Evolutionary conservation across 2,797 vertebrate genomes (phyloP).

Genomic region (Sandelia bainsii): DNA sequence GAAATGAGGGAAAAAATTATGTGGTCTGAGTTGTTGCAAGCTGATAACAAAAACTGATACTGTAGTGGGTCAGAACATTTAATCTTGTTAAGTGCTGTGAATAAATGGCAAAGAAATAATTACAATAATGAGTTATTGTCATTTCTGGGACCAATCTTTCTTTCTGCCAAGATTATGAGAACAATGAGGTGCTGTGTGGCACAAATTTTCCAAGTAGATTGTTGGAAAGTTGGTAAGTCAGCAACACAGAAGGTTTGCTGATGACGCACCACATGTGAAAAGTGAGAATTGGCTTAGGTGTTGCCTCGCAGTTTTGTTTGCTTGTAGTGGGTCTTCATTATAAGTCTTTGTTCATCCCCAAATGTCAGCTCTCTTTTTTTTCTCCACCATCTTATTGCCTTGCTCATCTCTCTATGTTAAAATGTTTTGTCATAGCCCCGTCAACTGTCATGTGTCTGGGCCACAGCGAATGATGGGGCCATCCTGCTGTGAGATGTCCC

Average conservation of each 20-base stretch:
- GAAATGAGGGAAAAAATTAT: not conserved
- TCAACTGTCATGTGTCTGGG: constrained; percentile 38
- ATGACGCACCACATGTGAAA: not conserved
- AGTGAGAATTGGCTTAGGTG: not conserved
- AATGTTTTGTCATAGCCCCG: constrained; percentile 7
- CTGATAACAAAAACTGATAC: not conserved
- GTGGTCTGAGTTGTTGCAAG: not conserved
- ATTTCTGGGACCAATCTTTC: too few relatives aligned
- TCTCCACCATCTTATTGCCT: not conserved
- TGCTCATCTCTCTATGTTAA: not conserved
- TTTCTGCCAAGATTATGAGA: too few relatives aligned
- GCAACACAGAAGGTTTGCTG: not conserved
- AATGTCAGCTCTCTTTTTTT: not conserved
- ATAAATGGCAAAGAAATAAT: not conserved
- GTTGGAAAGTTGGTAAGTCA: not conserved
- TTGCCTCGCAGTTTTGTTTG: not conserved
- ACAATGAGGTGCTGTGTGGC: too few relatives aligned
- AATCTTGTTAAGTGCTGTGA: not conserved
- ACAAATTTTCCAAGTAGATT: not conserved
- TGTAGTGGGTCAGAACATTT: not conserved
- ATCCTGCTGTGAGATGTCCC: constrained; percentile 1
- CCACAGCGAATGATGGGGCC: not conserved
- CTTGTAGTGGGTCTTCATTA: not conserved
- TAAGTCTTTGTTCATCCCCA: not conserved
- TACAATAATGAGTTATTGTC: too few relatives aligned